Conservation (phyloP, 2,797 vertebrate genomes). For the Gymnoscopelus braueri region DNA sequence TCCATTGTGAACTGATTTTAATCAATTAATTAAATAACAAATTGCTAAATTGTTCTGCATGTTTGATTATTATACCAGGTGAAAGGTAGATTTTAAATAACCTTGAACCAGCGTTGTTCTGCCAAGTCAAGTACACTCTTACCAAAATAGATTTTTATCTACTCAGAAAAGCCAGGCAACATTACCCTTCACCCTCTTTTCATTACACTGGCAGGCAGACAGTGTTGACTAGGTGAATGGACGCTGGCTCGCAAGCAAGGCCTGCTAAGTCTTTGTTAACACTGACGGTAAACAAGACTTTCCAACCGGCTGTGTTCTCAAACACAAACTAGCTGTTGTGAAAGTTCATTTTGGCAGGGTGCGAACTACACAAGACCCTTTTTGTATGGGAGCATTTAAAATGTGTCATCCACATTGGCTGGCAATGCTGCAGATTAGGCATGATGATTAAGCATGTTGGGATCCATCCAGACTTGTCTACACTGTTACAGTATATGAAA, state of each 20-base stretch:
- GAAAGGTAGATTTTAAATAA: slow-evolving; percentile 38
- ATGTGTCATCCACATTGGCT: background rate
- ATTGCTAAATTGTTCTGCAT: slow-evolving; percentile 10
- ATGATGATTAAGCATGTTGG: background rate
- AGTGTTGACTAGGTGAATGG: slow-evolving; percentile 47
- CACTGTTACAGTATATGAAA: too few species aligned
- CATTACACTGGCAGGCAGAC: slow-evolving; percentile 32
- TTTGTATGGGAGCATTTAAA: background rate
- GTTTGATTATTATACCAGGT: slow-evolving; percentile 27
- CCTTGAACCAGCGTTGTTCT: slow-evolving; percentile 22
- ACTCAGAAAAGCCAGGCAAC: slow-evolving; percentile 29
- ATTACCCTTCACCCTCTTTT: slow-evolving; percentile 24
- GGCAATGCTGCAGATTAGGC: background rate
- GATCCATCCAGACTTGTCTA: too few species aligned
- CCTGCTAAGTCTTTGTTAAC: slow-evolving; percentile 42
- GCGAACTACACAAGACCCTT: background rate
- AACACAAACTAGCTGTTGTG: slow-evolving; percentile 11
- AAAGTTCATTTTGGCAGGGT: slow-evolving; percentile 17
- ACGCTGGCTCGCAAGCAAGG: slow-evolving; percentile 41
- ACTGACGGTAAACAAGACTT: slow-evolving; percentile 24
- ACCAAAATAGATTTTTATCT: slow-evolving; percentile 49
- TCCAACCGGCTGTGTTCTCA: slow-evolving; percentile 12
- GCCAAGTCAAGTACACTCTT: slow-evolving; percentile 45
- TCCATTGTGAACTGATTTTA: slow-evolving; percentile 1
- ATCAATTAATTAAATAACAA: background rate